Conservation (phyloP, 2,888 invertebrate genomes). For the Syritta pipiens region DNA sequence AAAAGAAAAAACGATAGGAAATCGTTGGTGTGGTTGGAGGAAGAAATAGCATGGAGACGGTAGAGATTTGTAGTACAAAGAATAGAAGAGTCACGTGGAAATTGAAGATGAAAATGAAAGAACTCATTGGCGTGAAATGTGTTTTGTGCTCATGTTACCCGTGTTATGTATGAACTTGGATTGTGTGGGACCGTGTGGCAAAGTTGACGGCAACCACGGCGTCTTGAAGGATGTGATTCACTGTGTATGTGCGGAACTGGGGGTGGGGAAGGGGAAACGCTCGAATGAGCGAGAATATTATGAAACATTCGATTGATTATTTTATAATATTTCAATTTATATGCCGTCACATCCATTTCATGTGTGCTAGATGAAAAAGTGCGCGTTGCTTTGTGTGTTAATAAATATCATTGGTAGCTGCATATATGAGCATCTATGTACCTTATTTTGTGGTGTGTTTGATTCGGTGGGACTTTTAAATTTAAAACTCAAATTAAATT, state of each 20-base stretch:
- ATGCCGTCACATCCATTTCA: constrained; percentile 64
- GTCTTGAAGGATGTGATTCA: constrained; percentile 5
- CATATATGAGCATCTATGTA: not conserved
- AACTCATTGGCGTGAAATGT: constrained; percentile 56
- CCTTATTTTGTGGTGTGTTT: not conserved
- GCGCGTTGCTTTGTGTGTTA: constrained; percentile 7
- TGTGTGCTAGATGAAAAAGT: constrained; percentile 5
- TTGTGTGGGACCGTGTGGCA: constrained; percentile 21
- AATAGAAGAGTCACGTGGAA: constrained; percentile 48
- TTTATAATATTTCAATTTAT: constrained; percentile 69
- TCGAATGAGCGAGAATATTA: constrained; percentile 11
- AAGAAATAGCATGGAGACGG: not conserved
- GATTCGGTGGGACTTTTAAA: not conserved
- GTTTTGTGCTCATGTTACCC: constrained; percentile 50
- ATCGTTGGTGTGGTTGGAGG: constrained; percentile 15
- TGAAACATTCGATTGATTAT: constrained; percentile 66
- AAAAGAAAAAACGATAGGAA: no score
- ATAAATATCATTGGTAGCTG: constrained; percentile 9
- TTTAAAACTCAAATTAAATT: not conserved
- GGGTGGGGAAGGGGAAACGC: not conserved
- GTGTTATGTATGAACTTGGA: constrained; percentile 16
- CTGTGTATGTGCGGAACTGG: no score
- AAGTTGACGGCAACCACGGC: constrained; percentile 23
- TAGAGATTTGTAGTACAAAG: constrained; percentile 17
- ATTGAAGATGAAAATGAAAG: constrained; percentile 49